These are phyloP conservation scores for Acanthosoma haemorrhoidale DNA, from an alignment of 2,888 invertebrate genomes.

Conservation along the genomic window DNA sequence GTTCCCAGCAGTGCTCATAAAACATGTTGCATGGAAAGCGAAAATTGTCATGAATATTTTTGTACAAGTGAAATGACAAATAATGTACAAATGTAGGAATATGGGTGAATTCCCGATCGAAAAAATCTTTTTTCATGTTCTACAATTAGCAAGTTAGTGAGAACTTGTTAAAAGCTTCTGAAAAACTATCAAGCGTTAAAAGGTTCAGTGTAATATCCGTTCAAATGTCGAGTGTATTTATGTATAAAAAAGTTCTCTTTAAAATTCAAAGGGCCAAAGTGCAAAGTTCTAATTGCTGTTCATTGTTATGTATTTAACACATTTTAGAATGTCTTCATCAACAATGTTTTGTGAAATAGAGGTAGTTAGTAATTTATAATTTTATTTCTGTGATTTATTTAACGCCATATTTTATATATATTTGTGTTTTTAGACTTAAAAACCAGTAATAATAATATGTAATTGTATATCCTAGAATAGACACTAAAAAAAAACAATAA, in stretches of 20 bases:
- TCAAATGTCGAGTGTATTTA: neutral
- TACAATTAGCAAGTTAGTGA: neutral
- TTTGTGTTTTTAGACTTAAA: slow-evolving; percentile 35
- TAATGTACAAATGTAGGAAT: slow-evolving; percentile 25
- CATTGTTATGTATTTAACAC: slow-evolving; percentile 2
- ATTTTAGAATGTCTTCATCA: slow-evolving; percentile 10
- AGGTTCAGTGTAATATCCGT: neutral
- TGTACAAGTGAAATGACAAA: slow-evolving; percentile 39
- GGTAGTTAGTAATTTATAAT: slow-evolving; percentile 22
- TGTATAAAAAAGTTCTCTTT: neutral
- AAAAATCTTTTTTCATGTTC: neutral
- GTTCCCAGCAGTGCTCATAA: neutral
- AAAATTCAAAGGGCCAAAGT: neutral
- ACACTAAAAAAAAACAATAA: slow-evolving; percentile 34
- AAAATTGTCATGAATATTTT: slow-evolving; percentile 36
- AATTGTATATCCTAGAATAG: slow-evolving; percentile 38
- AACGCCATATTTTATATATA: slow-evolving; percentile 34
- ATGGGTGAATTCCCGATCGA: neutral
- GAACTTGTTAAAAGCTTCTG: neutral
- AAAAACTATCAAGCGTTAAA: neutral
- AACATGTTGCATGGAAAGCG: neutral
- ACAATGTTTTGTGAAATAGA: slow-evolving; percentile 24
- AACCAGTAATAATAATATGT: slow-evolving; percentile 34
- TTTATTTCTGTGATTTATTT: slow-evolving; percentile 38
- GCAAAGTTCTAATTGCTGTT: slow-evolving; percentile 7